phyloP scores from a whole-genome alignment of 2,888 invertebrate genomes.

The Zygogramma bicolorata region DNA sequence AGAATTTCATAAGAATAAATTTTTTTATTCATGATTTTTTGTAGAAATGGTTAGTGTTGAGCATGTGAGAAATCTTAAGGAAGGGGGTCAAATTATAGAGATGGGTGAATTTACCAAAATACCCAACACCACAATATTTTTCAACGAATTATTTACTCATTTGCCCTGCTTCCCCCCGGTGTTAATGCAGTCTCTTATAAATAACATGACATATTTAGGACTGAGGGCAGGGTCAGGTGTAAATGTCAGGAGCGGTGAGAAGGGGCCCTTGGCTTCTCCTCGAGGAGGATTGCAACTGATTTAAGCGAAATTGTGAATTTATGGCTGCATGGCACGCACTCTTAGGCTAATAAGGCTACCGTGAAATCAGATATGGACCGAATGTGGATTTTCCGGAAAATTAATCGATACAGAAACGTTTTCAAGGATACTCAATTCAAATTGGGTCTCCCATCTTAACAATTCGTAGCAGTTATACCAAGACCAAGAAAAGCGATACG shows the following conservation, averaged over 20 bases:
- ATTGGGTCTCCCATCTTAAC: no score
- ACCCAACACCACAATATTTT: no score
- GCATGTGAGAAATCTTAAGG: no score
- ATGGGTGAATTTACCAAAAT: no score
- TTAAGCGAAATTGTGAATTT: slow-evolving; percentile 25
- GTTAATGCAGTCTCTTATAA: slow-evolving; percentile 13
- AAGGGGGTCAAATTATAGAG: no score
- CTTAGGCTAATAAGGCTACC: background rate
- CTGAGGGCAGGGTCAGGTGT: slow-evolving; percentile 16
- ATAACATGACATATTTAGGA: slow-evolving; percentile 20
- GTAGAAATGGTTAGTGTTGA: no score
- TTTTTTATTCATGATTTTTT: no score
- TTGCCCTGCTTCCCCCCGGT: background rate
- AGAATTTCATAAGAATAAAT: no score
- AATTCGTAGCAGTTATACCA: no score
- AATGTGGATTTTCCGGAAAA: background rate
- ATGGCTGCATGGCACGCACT: slow-evolving; percentile 19
- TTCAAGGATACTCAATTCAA: background rate
- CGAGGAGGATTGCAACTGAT: slow-evolving; percentile 20
- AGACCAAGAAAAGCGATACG: no score
- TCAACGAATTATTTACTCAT: no score
- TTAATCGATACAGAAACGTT: background rate
- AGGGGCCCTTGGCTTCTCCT: background rate
- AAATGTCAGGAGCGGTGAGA: slow-evolving; percentile 27
- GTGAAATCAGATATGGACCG: background rate